phyloP scores from a whole-genome alignment of 2,888 invertebrate species.

The Acleris sparsana region DNA sequence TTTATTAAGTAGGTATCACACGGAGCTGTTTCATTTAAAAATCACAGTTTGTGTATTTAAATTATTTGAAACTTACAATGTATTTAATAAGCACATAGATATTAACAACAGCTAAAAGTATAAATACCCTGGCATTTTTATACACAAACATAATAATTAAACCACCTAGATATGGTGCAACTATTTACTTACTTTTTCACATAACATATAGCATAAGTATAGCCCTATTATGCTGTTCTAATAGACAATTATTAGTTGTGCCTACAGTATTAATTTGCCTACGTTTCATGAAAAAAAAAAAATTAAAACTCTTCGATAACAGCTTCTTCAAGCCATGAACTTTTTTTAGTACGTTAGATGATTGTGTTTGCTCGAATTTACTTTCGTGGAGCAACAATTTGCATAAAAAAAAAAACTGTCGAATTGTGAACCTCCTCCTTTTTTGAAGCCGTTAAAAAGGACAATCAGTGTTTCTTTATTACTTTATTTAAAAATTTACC shows the following conservation, averaged over 20 bases:
- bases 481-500: too few relatives aligned
- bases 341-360: neutral
- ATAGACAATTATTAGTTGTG: neutral
- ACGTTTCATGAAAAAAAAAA: neutral
- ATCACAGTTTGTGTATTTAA: neutral
- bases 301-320: neutral
- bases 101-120: conserved; percentile 25
- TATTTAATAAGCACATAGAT: conserved; percentile 53
- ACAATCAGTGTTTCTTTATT: too few relatives aligned
- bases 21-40: neutral
- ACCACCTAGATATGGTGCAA: conserved; percentile 24
- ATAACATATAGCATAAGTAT: conserved; percentile 6
- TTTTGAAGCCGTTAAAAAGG: too few relatives aligned
- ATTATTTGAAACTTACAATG: conserved; percentile 52
- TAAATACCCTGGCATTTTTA: conserved; percentile 18
- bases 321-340: neutral
- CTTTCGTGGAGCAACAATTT: too few relatives aligned
- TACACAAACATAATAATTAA: conserved; percentile 8
- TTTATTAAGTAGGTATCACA: too few relatives aligned
- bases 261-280: neutral
- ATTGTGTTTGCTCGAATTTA: too few relatives aligned
- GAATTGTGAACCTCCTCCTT: too few relatives aligned
- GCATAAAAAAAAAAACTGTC: too few relatives aligned
- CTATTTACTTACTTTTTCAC: conserved; percentile 30
- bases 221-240: conserved; percentile 9